Conservation (phyloP, 2,888 invertebrate genomes). For the Dolomedes plantarius region DNA sequence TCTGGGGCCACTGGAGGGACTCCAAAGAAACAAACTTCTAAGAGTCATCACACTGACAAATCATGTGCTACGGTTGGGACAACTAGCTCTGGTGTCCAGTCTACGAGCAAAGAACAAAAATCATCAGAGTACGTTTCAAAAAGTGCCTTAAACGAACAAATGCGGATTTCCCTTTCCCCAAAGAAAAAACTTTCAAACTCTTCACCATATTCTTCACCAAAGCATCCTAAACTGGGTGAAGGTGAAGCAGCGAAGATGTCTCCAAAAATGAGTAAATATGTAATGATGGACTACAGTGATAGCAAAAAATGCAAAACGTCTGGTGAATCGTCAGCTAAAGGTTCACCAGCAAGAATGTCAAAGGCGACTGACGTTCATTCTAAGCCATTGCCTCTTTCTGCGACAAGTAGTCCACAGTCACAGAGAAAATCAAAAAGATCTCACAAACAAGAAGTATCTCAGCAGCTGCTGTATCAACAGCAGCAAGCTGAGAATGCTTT, state of each 20-base stretch:
- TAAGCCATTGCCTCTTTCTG: slow-evolving; percentile 23
- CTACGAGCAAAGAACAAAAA: slow-evolving; percentile 38
- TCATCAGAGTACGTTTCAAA: slow-evolving; percentile 36
- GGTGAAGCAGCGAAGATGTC: slow-evolving; percentile 46
- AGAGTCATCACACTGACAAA: slow-evolving; percentile 32
- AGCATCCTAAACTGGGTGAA: slow-evolving; percentile 47
- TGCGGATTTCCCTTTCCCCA: slow-evolving; percentile 40
- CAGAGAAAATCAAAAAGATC: slow-evolving; percentile 57
- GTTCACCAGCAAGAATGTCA: slow-evolving; percentile 27
- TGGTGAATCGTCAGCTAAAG: slow-evolving; percentile 27
- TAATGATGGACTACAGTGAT: slow-evolving; percentile 55
- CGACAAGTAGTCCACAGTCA: slow-evolving; percentile 52
- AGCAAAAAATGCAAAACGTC: slow-evolving; percentile 30
- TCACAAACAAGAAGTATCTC: slow-evolving; percentile 43
- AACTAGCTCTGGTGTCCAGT: background rate
- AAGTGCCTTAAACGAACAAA: slow-evolving; percentile 67
- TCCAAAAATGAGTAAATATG: slow-evolving; percentile 57
- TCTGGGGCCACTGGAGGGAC: slow-evolving; percentile 9
- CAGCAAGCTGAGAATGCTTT: slow-evolving; percentile 41
- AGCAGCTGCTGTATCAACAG: slow-evolving; percentile 33
- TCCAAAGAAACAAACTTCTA: slow-evolving; percentile 34
- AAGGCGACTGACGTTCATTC: slow-evolving; percentile 34
- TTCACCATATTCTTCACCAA: slow-evolving; percentile 59
- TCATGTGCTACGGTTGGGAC: slow-evolving; percentile 19
- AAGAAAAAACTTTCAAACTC: slow-evolving; percentile 54